A percentile compares a stretch with the other conserved stretches of the same genome.
phyloP scores from a whole-genome alignment of 2,797 vertebrate genomes.

The Pangasius krempfi region DNA sequence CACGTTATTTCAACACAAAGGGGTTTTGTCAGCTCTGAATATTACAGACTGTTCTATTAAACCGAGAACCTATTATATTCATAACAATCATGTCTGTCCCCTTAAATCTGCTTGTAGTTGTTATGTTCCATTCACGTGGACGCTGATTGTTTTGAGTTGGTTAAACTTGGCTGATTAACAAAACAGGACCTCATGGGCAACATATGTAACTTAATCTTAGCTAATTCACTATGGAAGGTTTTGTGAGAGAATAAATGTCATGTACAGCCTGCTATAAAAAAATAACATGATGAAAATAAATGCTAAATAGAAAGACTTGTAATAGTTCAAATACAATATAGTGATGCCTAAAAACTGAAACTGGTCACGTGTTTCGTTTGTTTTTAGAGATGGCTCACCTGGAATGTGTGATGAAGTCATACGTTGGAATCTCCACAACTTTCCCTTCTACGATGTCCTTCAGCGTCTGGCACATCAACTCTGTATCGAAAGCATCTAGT shows the following conservation, averaged over 20 bases:
- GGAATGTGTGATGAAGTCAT: slow-evolving; percentile 96
- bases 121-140: background rate
- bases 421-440: slow-evolving; percentile 90
- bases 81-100: too few species aligned
- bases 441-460: slow-evolving; percentile 88
- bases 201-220: background rate
- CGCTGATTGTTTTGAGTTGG: background rate
- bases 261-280: too few species aligned
- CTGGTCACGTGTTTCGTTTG: too few species aligned
- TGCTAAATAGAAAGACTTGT: background rate
- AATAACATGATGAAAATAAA: background rate
- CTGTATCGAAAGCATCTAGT: slow-evolving; percentile 92
- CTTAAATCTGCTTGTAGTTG: background rate
- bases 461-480: slow-evolving; percentile 90
- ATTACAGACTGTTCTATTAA: background rate
- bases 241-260: background rate
- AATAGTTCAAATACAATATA: background rate
- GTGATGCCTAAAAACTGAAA: background rate
- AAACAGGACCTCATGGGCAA: background rate
- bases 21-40: background rate
- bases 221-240: background rate
- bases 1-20: background rate
- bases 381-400: slow-evolving; percentile 70
- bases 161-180: background rate
- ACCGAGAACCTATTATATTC: background rate